Evolutionary conservation across 2,888 invertebrate species (phyloP).

Genomic region (Melanotus villosus): DNA sequence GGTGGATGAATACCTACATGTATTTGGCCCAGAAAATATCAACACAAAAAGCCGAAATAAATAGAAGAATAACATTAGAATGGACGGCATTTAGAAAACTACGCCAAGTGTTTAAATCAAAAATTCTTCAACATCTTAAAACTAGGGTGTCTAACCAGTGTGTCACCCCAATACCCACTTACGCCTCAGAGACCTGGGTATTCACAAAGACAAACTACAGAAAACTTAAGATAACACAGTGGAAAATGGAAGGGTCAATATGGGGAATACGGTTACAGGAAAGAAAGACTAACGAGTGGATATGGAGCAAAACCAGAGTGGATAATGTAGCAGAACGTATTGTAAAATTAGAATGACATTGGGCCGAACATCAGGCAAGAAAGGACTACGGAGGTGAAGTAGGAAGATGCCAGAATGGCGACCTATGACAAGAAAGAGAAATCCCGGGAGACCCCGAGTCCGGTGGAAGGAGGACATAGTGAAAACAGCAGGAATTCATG

Average conservation of each 20-base stretch:
- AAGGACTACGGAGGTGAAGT: neutral
- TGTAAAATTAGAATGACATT: neutral
- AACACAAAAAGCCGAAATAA: constrained; percentile 1
- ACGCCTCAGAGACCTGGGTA: constrained; percentile 7
- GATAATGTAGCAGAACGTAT: neutral
- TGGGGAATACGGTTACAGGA: neutral
- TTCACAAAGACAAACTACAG: neutral
- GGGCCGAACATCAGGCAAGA: too few species aligned
- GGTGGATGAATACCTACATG: too few species aligned
- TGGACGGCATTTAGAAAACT: constrained; percentile 5
- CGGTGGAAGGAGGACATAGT: too few species aligned
- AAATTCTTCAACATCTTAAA: neutral
- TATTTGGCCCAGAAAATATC: neutral
- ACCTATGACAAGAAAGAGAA: neutral
- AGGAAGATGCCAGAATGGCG: neutral
- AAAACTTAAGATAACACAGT: neutral
- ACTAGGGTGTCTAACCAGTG: neutral
- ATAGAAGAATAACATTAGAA: neutral
- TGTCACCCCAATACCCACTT: neutral
- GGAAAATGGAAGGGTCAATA: neutral
- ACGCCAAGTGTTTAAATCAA: neutral
- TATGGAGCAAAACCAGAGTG: neutral
- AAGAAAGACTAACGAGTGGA: constrained; percentile 1
- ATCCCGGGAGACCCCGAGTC: too few species aligned
- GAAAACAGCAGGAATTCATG: neutral